Evolutionary conservation across 2,797 vertebrate genomes (phyloP).

Genomic region (Chloroceryle amazona): DNA sequence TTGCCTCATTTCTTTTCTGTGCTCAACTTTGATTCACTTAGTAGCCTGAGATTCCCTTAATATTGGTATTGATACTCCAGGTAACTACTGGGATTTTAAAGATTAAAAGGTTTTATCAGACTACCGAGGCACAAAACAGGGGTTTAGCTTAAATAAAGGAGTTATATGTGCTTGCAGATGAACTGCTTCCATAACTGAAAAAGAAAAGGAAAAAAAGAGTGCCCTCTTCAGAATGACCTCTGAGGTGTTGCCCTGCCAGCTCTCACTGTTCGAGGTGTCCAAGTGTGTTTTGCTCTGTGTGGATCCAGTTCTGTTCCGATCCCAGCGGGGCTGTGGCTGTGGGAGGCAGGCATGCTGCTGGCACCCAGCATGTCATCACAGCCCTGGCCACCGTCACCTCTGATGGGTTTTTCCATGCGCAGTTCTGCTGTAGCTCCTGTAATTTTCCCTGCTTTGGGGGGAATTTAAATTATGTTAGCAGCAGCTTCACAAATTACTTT

Average conservation of each 20-base stretch:
- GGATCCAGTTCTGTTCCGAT: background rate
- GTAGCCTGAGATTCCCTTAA: background rate
- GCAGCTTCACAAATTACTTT: background rate
- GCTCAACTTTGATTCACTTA: background rate
- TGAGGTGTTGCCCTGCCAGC: background rate
- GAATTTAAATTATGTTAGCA: background rate
- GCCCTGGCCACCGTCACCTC: background rate
- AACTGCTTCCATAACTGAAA: background rate
- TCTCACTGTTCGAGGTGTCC: background rate
- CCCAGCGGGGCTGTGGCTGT: rapidly evolving
- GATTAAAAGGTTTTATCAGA: background rate
- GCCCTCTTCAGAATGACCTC: background rate
- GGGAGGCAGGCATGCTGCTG: background rate
- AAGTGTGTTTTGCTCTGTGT: background rate
- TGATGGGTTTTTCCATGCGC: rapidly evolving
- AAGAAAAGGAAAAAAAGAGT: background rate
- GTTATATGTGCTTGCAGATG: rapidly evolving
- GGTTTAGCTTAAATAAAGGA: background rate
- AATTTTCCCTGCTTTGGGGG: background rate
- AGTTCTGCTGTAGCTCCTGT: background rate
- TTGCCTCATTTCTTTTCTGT: background rate
- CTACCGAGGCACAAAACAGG: background rate
- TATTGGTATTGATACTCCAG: background rate
- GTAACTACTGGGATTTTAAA: background rate
- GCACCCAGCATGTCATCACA: rapidly evolving